Evolutionary conservation across 2,888 invertebrate genomes (phyloP).

Genomic region (Agapetus fuscipes): DNA sequence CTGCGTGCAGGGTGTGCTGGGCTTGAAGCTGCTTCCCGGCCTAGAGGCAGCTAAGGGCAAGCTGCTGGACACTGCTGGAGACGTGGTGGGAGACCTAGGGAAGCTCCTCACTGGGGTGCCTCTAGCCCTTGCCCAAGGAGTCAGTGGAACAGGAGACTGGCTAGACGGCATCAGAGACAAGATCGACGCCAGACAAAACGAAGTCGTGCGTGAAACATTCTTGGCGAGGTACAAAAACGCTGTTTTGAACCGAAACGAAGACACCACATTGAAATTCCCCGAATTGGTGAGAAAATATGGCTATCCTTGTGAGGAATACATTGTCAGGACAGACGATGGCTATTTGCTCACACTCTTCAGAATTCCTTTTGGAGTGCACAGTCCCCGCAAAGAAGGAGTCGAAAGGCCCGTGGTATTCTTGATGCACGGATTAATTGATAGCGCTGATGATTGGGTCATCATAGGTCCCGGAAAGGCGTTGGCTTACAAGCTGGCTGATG

Average conservation of each 20-base stretch:
- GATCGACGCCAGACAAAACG: not conserved
- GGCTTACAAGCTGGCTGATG: slow-evolving; percentile 10
- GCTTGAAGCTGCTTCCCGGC: too few relatives aligned
- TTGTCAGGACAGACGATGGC: slow-evolving; percentile 36
- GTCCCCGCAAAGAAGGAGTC: slow-evolving; percentile 22
- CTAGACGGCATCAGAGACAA: slow-evolving; percentile 9
- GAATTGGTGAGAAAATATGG: slow-evolving; percentile 32
- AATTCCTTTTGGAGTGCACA: slow-evolving; percentile 30
- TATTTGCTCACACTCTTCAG: slow-evolving; percentile 38
- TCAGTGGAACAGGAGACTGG: slow-evolving; percentile 11
- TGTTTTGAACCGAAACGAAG: slow-evolving; percentile 25
- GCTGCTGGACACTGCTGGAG: slow-evolving; percentile 5
- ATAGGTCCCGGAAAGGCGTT: slow-evolving; percentile 45
- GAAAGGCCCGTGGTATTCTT: slow-evolving; percentile 41
- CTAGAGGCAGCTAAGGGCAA: too few relatives aligned
- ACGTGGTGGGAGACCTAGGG: slow-evolving; percentile 2
- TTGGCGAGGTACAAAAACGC: slow-evolving; percentile 28
- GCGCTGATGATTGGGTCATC: slow-evolving; percentile 58
- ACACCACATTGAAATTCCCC: slow-evolving; percentile 29
- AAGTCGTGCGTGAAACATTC: slow-evolving; percentile 25
- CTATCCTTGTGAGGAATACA: slow-evolving; percentile 35
- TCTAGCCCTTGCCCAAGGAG: slow-evolving; percentile 7
- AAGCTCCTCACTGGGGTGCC: slow-evolving; percentile 8
- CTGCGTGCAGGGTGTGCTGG: too few relatives aligned
- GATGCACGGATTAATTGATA: slow-evolving; percentile 56